These are phyloP conservation scores for Calypte anna DNA, from an alignment of 2,113 vertebrate genomes.

Conservation along the genomic window DNA sequence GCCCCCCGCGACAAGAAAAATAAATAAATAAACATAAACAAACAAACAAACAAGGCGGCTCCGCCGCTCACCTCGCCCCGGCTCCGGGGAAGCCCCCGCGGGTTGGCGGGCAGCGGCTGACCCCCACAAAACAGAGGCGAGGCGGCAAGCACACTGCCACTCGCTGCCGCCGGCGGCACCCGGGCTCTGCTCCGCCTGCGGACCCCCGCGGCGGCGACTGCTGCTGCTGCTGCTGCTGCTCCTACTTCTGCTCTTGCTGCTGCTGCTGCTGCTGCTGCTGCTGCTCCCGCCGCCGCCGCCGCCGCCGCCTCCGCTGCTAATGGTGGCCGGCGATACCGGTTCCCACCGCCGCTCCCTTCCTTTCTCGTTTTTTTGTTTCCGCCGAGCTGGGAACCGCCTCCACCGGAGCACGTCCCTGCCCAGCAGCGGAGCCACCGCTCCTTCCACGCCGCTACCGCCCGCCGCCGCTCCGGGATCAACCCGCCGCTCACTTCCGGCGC, in stretches of 20 bases:
- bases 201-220: neutral
- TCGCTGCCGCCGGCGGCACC: neutral
- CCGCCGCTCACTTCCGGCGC: conserved; percentile 46
- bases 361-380: conserved; percentile 23
- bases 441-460: neutral
- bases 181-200: neutral
- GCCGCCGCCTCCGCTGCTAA: neutral
- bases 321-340: neutral
- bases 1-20: neutral
- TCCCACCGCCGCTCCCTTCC: conserved; percentile 34
- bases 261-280: too few species aligned
- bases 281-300: neutral
- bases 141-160: neutral
- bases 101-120: neutral
- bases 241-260: too few species aligned
- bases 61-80: neutral
- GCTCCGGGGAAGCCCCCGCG: neutral
- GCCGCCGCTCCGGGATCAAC: neutral
- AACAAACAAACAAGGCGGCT: neutral
- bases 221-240: neutral
- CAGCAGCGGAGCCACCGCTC: neutral
- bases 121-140: neutral
- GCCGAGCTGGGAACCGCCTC: conserved; percentile 4
- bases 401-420: neutral
- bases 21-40: too few species aligned